These are phyloP conservation scores for Cephus runcator DNA, from an alignment of 2,888 invertebrate species.

Conservation along the genomic window DNA sequence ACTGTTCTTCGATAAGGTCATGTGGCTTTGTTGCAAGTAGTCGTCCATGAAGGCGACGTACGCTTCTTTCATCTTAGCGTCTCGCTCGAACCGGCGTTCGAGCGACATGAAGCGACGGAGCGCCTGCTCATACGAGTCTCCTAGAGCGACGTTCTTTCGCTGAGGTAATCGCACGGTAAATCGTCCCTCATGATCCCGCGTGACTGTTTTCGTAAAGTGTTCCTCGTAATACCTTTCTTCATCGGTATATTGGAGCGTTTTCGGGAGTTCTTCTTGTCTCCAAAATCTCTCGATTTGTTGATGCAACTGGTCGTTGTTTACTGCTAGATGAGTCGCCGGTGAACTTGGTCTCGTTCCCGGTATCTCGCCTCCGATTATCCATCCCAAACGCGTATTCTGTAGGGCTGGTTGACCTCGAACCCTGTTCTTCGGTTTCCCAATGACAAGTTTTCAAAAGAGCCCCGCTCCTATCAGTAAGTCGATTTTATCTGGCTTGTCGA, in stretches of 20 bases:
- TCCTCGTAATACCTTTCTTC: slow-evolving; percentile 35
- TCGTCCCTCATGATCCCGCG: slow-evolving; percentile 25
- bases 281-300: slow-evolving; percentile 33
- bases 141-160: slow-evolving; percentile 20
- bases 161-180: slow-evolving; percentile 30
- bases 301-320: slow-evolving; percentile 17
- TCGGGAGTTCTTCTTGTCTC: slow-evolving; percentile 31
- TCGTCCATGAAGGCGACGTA: slow-evolving; percentile 36
- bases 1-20: slow-evolving; percentile 21
- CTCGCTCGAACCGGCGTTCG: slow-evolving; percentile 27
- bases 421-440: slow-evolving; percentile 7
- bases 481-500: slow-evolving; percentile 15
- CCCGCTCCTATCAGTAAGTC: slow-evolving; percentile 20
- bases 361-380: slow-evolving; percentile 20
- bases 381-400: slow-evolving; percentile 19
- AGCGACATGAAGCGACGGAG: slow-evolving; percentile 26
- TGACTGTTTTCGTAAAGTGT: slow-evolving; percentile 24
- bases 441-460: slow-evolving; percentile 14
- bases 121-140: slow-evolving; percentile 30
- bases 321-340: not conserved
- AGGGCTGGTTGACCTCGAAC: slow-evolving; percentile 11
- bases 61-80: slow-evolving; percentile 17
- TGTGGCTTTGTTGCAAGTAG: slow-evolving; percentile 31
- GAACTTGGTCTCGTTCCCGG: not conserved
- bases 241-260: slow-evolving; percentile 10